These are phyloP conservation scores for Lacanobia oleracea DNA, from an alignment of 2,888 invertebrate species.

Conservation along the genomic window DNA sequence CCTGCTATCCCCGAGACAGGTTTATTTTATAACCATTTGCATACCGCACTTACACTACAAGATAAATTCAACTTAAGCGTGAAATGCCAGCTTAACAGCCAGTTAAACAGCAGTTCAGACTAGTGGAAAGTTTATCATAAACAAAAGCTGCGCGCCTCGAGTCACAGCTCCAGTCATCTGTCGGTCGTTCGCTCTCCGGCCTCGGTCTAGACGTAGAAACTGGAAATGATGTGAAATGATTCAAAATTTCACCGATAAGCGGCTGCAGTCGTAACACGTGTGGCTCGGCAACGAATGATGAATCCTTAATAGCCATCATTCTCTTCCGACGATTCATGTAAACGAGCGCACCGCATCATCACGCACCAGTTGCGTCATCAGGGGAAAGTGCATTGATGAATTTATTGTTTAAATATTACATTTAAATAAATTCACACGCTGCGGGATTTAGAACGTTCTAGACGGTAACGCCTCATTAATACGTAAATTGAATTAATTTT, in stretches of 20 bases:
- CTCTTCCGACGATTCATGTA: slow-evolving; percentile 79
- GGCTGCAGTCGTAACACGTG: slow-evolving; percentile 67
- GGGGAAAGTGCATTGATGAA: slow-evolving; percentile 85
- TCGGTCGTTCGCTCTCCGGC: slow-evolving; percentile 43
- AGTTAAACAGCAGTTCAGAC: slow-evolving; percentile 24
- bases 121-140: slow-evolving; percentile 54
- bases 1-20: background rate
- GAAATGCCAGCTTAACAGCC: slow-evolving; percentile 9
- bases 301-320: slow-evolving; percentile 80
- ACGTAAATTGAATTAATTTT: slow-evolving; percentile 23
- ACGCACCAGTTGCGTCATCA: slow-evolving; percentile 80
- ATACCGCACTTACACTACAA: background rate
- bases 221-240: slow-evolving; percentile 65
- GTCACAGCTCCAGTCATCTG: slow-evolving; percentile 13
- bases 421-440: slow-evolving; percentile 64
- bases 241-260: slow-evolving; percentile 69
- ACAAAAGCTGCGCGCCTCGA: slow-evolving; percentile 47
- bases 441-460: slow-evolving; percentile 50
- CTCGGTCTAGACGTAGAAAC: slow-evolving; percentile 66
- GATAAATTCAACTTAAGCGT: slow-evolving; percentile 24
- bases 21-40: slow-evolving; percentile 10
- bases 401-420: slow-evolving; percentile 72
- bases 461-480: slow-evolving; percentile 15
- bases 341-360: slow-evolving; percentile 82
- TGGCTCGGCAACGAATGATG: slow-evolving; percentile 65